Base-by-base conservation (phyloP, 2,797 vertebrate genomes). In the Danio jaintianensis region DNA sequence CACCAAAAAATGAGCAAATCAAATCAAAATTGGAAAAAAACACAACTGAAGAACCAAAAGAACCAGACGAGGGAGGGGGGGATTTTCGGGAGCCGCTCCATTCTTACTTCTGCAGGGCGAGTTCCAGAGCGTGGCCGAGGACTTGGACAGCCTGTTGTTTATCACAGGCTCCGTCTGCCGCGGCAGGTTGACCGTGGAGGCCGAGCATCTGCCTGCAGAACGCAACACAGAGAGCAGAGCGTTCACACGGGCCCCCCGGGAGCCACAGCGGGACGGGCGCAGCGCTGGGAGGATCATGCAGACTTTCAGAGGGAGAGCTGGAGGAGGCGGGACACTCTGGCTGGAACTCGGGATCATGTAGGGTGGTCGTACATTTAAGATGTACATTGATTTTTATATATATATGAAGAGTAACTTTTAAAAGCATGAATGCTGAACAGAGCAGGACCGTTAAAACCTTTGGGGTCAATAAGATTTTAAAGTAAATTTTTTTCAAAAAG, bases 71-170 rank as follows among this genome's bases (percentile, higher is more conserved):
- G 79, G 29, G 29, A 5, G 81, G 81, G 79, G 77, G 61, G 83
- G 82, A 15, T 62, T 81, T 75, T 75, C 66, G 50, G 62, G 90
- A 85, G 88, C 83, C 20, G 53, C 82, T 92, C 88, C 88, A 89
- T 61, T 95, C 97, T 98, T 99, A 98, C 97, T 98, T 98, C 96
- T 96, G 96, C 93, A 97, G 94, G 97, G 97, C 90, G 97, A 97
- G 94, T 97, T 99, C 97, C 97, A 98, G 90, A 98, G 96, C 84
- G 97, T 97, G 92, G 97, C 97, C 15, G 97, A 98, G 92, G 97
- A 98, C 95, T 98, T 99, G 95, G 97, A 98, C 94, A 98, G 96
- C 93, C 97, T 96, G 95, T 95, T 98, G 97, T 96, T 98, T 96
- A 98, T 95, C 93, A 98, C 96, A 96, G 96, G 97, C 92, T 98